Base-by-base conservation (phyloP, 2,797 vertebrate genomes). In the Staurois parvus region DNA sequence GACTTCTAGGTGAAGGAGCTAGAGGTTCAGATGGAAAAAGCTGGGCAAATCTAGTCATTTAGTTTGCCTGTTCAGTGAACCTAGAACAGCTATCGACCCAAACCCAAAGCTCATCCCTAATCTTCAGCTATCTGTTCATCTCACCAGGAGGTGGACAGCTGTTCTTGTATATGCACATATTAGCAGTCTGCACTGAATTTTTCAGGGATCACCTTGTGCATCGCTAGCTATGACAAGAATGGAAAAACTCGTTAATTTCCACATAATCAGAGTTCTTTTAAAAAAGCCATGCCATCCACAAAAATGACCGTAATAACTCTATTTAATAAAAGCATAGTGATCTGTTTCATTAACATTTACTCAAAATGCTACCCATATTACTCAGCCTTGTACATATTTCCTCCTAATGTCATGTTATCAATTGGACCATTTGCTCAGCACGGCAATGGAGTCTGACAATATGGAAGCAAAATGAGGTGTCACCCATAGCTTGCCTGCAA, bases 351-450 rank as follows among this genome's bases (percentile, higher is more conserved):
- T 48, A 73, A 73, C 40, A 73, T 73, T 73, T 45, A 26, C 40
- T 45, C 37, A 73, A 73, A 73, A 26, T 42, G 40, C 26, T 45
- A 26, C 72, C 10, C 40, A 7, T 26, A 73, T 73, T 45, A 28
- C 40, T 73, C 40, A 48, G 37, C 32, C 52, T 42, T 73, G 37
- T 28, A 81, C 52, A 24, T 40, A 62, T 64, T 72, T 62, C 69
- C 21, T 32, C 29, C 48, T 52, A 52, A 79, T 37, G 45, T 81
- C 40, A 73, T 73, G 26, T 42, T 66, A 32, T n/a, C 40, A 32
- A 70, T 45, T 32, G 37, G 37, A n/a, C 59, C 37, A 67, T 69
- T 37, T 76, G 21, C 81, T 62, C 29, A 26, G 52, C 40, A 32
- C 7, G 24, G 21, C 56, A 42, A 66, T 28, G n/a, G 34, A 56